phyloP scores from a whole-genome alignment of 2,888 invertebrate species.

The Eupithecia abbreviata region DNA sequence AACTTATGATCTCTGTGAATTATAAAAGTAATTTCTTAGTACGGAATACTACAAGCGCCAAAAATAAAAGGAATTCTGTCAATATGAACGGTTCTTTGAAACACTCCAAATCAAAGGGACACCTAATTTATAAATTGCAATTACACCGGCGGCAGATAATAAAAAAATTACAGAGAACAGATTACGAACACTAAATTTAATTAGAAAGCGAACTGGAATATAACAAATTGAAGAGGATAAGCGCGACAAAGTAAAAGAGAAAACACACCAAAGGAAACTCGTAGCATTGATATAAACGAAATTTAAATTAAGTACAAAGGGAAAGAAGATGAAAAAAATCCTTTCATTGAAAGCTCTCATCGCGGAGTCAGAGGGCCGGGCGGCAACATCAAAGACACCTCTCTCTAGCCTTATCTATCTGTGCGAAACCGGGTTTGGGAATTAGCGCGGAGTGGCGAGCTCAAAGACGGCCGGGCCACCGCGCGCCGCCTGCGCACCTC shows the following conservation, averaged over 20 bases:
- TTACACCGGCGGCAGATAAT: conserved; percentile 70
- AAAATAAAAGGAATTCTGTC: conserved; percentile 66
- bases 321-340: conserved; percentile 84
- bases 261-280: conserved; percentile 83
- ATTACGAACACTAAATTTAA: conserved; percentile 83
- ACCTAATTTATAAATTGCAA: conserved; percentile 81
- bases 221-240: conserved; percentile 83
- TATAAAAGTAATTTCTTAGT: not conserved
- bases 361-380: conserved; percentile 80
- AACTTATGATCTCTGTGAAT: not conserved
- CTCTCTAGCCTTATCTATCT: conserved; percentile 80
- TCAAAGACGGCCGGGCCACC: conserved; percentile 50
- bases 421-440: conserved; percentile 80
- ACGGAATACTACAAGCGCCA: conserved; percentile 52
- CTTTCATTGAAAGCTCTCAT: conserved; percentile 84
- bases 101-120: conserved; percentile 71
- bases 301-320: conserved; percentile 85
- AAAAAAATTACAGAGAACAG: conserved; percentile 71
- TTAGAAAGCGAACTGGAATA: conserved; percentile 82
- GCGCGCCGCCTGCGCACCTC: conserved; percentile 67
- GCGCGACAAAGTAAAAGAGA: conserved; percentile 84
- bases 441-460: conserved; percentile 71
- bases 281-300: conserved; percentile 84
- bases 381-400: conserved; percentile 81
- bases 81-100: conserved; percentile 67